Percentiles rank a stretch among this genome's conserved stretches.
Conservation (phyloP, 2,888 invertebrate species). For the Platycnemis pennipes region DNA sequence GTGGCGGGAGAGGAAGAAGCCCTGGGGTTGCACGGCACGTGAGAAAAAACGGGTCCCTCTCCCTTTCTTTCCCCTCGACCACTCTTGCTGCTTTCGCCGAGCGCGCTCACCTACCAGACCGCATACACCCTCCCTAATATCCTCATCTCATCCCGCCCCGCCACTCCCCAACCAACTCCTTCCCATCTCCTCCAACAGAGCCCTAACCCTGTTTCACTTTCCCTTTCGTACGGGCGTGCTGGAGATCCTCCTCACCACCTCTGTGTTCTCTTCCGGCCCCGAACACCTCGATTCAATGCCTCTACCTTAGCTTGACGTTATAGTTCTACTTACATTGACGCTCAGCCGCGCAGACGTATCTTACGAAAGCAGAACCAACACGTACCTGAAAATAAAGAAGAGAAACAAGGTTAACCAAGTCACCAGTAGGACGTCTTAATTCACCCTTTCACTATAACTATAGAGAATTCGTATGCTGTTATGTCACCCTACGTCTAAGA, state of each 20-base stretch:
- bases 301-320: not conserved
- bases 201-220: conserved; percentile 40
- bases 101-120: not conserved
- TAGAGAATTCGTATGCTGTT: too few species aligned
- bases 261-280: not conserved
- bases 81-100: not conserved
- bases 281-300: too few species aligned
- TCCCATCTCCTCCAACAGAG: not conserved
- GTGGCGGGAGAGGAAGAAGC: not conserved
- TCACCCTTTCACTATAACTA: too few species aligned
- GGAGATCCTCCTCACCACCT: not conserved
- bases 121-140: not conserved
- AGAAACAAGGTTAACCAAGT: not conserved
- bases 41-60: not conserved
- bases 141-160: not conserved
- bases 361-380: not conserved
- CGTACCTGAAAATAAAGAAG: not conserved
- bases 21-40: not conserved
- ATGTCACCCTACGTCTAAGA: too few species aligned
- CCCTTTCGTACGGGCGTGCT: conserved; percentile 16
- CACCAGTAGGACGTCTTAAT: too few species aligned
- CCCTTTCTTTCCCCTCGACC: not conserved
- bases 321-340: too few species aligned
- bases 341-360: too few species aligned
- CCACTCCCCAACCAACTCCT: not conserved